Percentiles rank a stretch among this genome's conserved stretches.
phyloP scores from a whole-genome alignment of 2,113 vertebrate species.

The rabbit (Oryctolagus cuniculus) region mOryCun1.1 NC_091432.1:35915001-35915500 shows the following conservation, averaged over 20 bases:
- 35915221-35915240: not conserved
- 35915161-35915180: not conserved
- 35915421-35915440: conserved; percentile 24
- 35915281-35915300: not conserved
- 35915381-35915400: not conserved
- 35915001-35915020: not conserved
- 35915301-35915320: not conserved
- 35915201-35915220: not conserved
- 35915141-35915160: not conserved
- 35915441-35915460: not conserved
- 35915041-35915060: not conserved
- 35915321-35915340: not conserved
- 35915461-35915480: not conserved
- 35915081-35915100: not conserved
- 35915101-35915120: not conserved
- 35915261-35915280: not conserved
- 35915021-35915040: not conserved
- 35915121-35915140: conserved; percentile 5
- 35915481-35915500: not conserved
- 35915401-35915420: not conserved
- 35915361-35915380: not conserved
- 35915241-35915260: not conserved
- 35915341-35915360: not conserved
- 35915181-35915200: not conserved
- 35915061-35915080: conserved; percentile 33